Percentiles rank a stretch among this genome's conserved stretches.
Evolutionary conservation across 2,888 invertebrate genomes (phyloP).

Genomic region (Ptychoptera contaminata): DNA sequence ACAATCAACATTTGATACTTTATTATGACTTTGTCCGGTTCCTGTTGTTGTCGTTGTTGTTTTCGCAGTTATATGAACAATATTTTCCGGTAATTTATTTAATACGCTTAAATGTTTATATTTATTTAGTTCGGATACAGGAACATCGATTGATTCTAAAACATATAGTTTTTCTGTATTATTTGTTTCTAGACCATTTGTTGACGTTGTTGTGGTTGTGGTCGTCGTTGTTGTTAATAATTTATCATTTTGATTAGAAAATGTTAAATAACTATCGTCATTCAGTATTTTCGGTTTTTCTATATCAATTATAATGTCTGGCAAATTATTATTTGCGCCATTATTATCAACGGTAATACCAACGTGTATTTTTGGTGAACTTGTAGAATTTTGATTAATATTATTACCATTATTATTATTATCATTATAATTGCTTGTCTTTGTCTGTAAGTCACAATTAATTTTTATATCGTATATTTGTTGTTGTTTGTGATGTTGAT

Average conservation of each 20-base stretch:
- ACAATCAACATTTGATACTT: neutral
- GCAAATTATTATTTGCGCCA: slow-evolving; percentile 21
- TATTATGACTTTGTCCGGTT: neutral
- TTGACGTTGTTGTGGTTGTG: too few relatives aligned
- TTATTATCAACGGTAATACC: slow-evolving; percentile 18
- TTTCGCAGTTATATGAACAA: slow-evolving; percentile 8
- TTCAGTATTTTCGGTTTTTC: slow-evolving; percentile 19
- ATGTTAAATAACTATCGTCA: neutral
- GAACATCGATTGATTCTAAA: slow-evolving; percentile 13
- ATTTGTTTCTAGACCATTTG: neutral
- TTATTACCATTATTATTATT: slow-evolving; percentile 6
- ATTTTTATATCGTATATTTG: neutral
- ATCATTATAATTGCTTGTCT: slow-evolving; percentile 12
- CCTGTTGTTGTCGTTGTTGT: neutral
- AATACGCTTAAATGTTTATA: slow-evolving; percentile 11
- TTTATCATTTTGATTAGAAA: neutral
- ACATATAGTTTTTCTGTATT: slow-evolving; percentile 11
- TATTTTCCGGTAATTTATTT: slow-evolving; percentile 11
- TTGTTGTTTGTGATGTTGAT: neutral
- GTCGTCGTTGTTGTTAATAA: neutral
- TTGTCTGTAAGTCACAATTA: slow-evolving; percentile 5
- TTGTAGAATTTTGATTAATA: neutral
- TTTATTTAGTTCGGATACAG: slow-evolving; percentile 10
- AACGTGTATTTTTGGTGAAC: slow-evolving; percentile 16
- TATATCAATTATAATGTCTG: slow-evolving; percentile 30